A percentile compares a stretch with the other conserved stretches of the same genome.
These are phyloP conservation scores for Tetramorium parvispinum DNA, from an alignment of 1,140 invertebrate species.

Conservation along the genomic window DNA sequence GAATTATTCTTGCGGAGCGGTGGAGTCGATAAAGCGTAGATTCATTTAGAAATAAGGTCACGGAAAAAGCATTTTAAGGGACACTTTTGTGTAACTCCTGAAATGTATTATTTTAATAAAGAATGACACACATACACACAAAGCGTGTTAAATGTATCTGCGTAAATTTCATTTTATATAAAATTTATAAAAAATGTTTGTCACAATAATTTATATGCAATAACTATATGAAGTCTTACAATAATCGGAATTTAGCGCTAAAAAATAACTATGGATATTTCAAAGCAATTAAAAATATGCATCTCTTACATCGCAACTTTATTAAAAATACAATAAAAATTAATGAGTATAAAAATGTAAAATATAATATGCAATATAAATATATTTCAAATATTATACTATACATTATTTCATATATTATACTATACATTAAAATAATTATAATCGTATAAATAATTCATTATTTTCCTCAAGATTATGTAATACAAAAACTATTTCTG, in stretches of 20 bases:
- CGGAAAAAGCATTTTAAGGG: not conserved
- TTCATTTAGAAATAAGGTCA: slow-evolving; percentile 43
- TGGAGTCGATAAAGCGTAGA: slow-evolving; percentile 20
- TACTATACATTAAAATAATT: not conserved
- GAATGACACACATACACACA: not conserved
- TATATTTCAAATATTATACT: not conserved
- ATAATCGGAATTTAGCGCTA: not conserved
- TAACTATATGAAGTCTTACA: not conserved
- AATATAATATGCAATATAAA: not conserved
- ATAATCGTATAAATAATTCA: no score
- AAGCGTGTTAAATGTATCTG: not conserved
- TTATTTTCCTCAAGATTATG: not conserved
- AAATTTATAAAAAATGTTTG: slow-evolving; percentile 23
- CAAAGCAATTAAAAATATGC: not conserved
- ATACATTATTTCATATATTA: not conserved
- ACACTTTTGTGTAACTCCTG: not conserved
- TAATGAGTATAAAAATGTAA: not conserved
- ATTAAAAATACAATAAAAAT: not conserved
- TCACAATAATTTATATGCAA: not conserved
- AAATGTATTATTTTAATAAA: slow-evolving; percentile 36
- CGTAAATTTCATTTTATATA: not conserved
- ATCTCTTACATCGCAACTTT: not conserved
- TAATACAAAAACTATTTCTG: not conserved
- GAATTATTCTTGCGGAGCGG: slow-evolving; percentile 36
- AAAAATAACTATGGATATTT: not conserved